Percentiles rank a stretch among this genome's conserved stretches.
phyloP scores from a whole-genome alignment of 2,888 invertebrate genomes.

The Amphiduros pacificus region DNA sequence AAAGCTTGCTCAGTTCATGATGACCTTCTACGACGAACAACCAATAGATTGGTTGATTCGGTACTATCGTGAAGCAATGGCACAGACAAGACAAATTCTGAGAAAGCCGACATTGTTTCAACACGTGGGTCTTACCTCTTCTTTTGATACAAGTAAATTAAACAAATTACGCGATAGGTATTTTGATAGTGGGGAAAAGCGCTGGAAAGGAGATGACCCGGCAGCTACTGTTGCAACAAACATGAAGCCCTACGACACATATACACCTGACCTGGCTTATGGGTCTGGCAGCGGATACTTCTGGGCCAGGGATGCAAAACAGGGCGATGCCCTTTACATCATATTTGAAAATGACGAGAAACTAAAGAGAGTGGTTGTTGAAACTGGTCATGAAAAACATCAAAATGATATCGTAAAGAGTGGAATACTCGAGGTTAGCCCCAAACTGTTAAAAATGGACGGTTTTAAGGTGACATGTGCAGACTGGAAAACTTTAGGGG shows the following conservation, averaged over 20 bases:
- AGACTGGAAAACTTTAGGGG: background rate
- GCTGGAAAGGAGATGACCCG: slow-evolving; percentile 46
- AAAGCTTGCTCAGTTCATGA: slow-evolving; percentile 26
- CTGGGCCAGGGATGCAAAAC: slow-evolving; percentile 23
- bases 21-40: slow-evolving; percentile 34
- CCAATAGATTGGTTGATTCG: slow-evolving; percentile 34
- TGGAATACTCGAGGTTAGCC: slow-evolving; percentile 19
- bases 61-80: slow-evolving; percentile 26
- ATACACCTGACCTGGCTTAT: slow-evolving; percentile 51
- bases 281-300: slow-evolving; percentile 22
- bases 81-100: slow-evolving; percentile 23
- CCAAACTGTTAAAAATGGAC: background rate
- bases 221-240: slow-evolving; percentile 52
- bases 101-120: slow-evolving; percentile 35
- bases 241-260: slow-evolving; percentile 45
- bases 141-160: slow-evolving; percentile 47
- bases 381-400: slow-evolving; percentile 16
- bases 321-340: slow-evolving; percentile 17
- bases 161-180: slow-evolving; percentile 51
- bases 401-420: slow-evolving; percentile 13
- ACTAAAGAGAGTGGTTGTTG: slow-evolving; percentile 18
- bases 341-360: slow-evolving; percentile 17
- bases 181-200: slow-evolving; percentile 32
- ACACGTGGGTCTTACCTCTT: slow-evolving; percentile 48
- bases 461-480: slow-evolving; percentile 9